A percentile compares a stretch with the other conserved stretches of the same genome.
Evolutionary conservation across 2,888 invertebrate species (phyloP).

Genomic region (Drosophila incognita): DNA sequence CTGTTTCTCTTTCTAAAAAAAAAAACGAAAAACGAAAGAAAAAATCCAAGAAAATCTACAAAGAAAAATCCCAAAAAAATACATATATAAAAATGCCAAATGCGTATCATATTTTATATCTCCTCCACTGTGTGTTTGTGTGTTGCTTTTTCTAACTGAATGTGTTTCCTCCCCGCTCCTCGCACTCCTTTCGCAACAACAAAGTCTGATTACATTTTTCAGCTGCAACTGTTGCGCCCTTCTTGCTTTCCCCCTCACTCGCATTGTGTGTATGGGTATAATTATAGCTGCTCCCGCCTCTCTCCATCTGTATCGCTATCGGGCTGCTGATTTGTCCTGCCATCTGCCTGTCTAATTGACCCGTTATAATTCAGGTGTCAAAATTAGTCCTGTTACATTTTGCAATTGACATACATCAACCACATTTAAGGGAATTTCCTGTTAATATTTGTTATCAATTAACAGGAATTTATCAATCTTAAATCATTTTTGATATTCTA

Average conservation of each 20-base stretch:
- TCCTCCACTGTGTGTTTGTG: conserved; percentile 49
- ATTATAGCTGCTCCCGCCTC: conserved; percentile 26
- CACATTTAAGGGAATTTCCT: conserved; percentile 12
- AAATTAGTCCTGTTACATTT: conserved; percentile 45
- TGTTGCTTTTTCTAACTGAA: conserved; percentile 62
- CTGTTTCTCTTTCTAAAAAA: conserved; percentile 60
- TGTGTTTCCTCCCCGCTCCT: conserved; percentile 4
- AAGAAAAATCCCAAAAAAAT: conserved; percentile 54
- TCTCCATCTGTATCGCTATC: neutral
- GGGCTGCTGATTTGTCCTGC: conserved; percentile 29
- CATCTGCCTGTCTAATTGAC: conserved; percentile 53
- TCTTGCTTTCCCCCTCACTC: conserved; percentile 19
- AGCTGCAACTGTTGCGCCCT: conserved; percentile 59
- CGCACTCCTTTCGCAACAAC: conserved; percentile 44
- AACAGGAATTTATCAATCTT: neutral
- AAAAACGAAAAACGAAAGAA: conserved; percentile 18
- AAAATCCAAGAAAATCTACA: conserved; percentile 47
- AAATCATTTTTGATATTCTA: neutral
- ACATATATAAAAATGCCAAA: conserved; percentile 51
- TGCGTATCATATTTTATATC: conserved; percentile 54
- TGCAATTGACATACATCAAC: conserved; percentile 25
- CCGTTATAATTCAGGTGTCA: conserved; percentile 56
- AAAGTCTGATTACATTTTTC: conserved; percentile 73
- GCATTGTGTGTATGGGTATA: conserved; percentile 28
- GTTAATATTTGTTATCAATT: neutral